These are phyloP conservation scores for Drosophila recens DNA, from an alignment of 2,888 invertebrate species.

Conservation along the genomic window DNA sequence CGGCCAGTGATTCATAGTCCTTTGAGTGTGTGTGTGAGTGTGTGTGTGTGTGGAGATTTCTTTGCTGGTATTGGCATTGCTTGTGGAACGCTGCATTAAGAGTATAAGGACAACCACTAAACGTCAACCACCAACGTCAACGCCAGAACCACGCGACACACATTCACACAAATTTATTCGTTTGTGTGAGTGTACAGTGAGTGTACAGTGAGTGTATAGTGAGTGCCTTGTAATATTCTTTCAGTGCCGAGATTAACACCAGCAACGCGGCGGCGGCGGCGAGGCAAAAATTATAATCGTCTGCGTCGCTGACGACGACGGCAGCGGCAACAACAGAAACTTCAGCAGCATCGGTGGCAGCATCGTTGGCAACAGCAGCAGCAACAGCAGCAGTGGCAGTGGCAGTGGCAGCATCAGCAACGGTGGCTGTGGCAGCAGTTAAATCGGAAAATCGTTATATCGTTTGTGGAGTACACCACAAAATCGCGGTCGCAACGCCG, in stretches of 20 bases:
- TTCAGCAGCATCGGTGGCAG: background rate
- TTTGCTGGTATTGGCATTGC: conserved; percentile 42
- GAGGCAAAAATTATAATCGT: conserved; percentile 64
- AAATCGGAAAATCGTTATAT: conserved; percentile 79
- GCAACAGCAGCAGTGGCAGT: conserved; percentile 26
- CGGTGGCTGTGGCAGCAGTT: conserved; percentile 45
- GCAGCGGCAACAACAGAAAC: conserved; percentile 1
- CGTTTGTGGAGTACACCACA: conserved; percentile 58
- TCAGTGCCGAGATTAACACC: conserved; percentile 64
- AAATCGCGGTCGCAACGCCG: conserved; percentile 64
- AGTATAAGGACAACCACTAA: conserved; percentile 75
- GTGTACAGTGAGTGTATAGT: conserved; percentile 26
- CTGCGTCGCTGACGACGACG: conserved; percentile 32
- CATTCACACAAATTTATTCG: conserved; percentile 48
- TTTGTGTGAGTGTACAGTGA: conserved; percentile 9
- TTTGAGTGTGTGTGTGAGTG: conserved; percentile 16
- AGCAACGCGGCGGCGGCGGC: conserved; percentile 41
- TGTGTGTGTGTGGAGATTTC: conserved; percentile 22
- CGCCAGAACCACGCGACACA: conserved; percentile 61
- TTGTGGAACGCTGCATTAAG: conserved; percentile 64
- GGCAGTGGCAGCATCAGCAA: conserved; percentile 37
- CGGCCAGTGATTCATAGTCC: conserved; percentile 47
- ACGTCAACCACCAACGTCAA: conserved; percentile 76
- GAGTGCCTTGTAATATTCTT: conserved; percentile 60
- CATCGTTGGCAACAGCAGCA: conserved; percentile 27